phyloP scores from a whole-genome alignment of 2,113 vertebrate genomes.

The Gymnorhina tibicen region DNA sequence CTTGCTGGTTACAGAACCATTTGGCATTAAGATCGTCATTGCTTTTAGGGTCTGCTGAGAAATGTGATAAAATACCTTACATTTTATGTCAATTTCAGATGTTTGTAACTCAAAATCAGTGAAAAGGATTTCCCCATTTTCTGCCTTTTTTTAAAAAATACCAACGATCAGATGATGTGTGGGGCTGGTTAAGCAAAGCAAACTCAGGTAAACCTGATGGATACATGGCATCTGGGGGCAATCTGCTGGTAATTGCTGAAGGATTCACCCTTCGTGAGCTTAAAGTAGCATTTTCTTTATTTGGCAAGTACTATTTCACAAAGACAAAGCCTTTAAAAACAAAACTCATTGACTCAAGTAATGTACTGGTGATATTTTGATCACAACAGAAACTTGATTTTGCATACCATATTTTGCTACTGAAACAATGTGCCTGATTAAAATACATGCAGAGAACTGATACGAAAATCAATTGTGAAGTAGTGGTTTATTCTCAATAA shows the following conservation, averaged over 20 bases:
- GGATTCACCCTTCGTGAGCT: neutral
- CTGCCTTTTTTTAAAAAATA: neutral
- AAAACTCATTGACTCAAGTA: neutral
- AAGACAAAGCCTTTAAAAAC: neutral
- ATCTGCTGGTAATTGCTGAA: neutral
- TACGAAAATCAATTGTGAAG: neutral
- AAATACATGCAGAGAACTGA: neutral
- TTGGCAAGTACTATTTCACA: neutral
- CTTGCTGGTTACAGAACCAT: neutral
- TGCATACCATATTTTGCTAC: neutral
- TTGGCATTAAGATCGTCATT: neutral
- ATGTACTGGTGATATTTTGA: neutral
- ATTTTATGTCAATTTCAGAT: neutral
- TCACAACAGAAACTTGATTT: neutral
- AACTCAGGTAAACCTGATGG: neutral
- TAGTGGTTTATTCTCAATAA: neutral
- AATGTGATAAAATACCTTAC: neutral
- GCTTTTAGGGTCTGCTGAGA: neutral
- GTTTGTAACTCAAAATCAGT: neutral
- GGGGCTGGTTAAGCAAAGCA: neutral
- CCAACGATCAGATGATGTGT: neutral
- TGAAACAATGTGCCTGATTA: neutral
- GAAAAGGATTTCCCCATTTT: neutral
- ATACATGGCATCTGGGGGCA: neutral
- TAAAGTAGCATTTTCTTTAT: neutral